These are phyloP conservation scores for Sapayoa aenigma DNA, from an alignment of 2,113 vertebrate genomes.

Conservation along the genomic window DNA sequence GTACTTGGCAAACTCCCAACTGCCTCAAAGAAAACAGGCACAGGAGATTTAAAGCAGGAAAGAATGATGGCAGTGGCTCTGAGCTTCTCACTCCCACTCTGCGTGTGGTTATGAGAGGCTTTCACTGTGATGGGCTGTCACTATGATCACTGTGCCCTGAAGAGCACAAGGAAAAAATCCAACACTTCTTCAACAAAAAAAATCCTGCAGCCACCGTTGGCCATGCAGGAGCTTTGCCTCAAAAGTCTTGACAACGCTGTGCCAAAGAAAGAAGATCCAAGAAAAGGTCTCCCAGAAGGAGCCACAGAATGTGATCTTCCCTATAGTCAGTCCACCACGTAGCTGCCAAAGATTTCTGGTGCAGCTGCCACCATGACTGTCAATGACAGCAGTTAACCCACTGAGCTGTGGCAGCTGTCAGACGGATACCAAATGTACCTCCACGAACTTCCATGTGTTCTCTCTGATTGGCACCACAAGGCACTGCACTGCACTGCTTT, in stretches of 20 bases:
- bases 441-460: neutral
- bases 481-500: neutral
- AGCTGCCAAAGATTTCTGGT: neutral
- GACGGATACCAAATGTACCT: neutral
- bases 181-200: neutral
- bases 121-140: neutral
- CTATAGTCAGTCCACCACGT: neutral
- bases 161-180: neutral
- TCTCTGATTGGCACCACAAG: fast-evolving
- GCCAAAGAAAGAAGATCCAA: neutral
- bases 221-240: neutral
- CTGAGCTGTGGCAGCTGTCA: neutral
- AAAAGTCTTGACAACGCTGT: neutral
- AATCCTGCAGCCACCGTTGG: neutral
- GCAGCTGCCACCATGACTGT: neutral
- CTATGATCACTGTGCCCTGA: neutral
- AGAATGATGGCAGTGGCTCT: neutral
- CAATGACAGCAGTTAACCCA: neutral
- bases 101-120: neutral
- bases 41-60: neutral
- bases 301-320: neutral
- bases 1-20: neutral
- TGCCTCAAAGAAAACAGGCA: neutral
- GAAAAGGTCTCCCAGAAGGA: neutral
- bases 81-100: neutral